Evolutionary conservation across 2,113 vertebrate genomes (phyloP).

Genomic region (Gasterosteus aculeatus): DNA sequence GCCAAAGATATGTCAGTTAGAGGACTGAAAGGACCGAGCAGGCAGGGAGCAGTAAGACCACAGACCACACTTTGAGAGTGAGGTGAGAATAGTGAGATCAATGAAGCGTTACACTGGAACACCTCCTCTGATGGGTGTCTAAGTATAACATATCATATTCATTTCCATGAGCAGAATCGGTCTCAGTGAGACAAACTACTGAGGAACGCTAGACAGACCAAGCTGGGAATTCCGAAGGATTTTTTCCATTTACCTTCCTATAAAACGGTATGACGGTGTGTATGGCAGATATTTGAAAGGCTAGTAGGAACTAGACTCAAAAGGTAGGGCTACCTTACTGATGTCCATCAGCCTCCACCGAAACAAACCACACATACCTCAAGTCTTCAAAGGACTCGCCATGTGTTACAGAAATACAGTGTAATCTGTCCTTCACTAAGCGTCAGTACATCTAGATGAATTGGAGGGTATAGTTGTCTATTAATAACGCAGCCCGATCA

Average conservation of each 20-base stretch:
- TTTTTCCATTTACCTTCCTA: background rate
- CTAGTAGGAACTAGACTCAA: background rate
- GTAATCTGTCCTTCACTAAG: too few species aligned
- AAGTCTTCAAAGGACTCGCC: background rate
- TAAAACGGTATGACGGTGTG: background rate
- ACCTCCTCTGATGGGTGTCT: too few species aligned
- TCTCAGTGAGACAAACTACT: background rate
- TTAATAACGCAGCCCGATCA: background rate
- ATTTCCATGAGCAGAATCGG: background rate
- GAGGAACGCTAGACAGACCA: background rate
- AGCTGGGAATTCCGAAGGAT: background rate
- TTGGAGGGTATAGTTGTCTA: background rate
- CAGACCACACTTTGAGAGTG: background rate
- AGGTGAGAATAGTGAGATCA: background rate
- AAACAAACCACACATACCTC: background rate
- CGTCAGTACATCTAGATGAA: too few species aligned
- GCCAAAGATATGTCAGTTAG: conserved; percentile 58
- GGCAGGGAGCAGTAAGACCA: conserved; percentile 10
- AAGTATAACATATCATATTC: background rate
- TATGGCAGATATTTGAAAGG: background rate
- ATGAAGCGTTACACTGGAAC: background rate
- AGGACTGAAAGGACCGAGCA: conserved; percentile 53
- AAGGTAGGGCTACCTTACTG: background rate
- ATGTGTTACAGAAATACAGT: too few species aligned
- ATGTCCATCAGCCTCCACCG: too few species aligned